Percentiles rank a stretch among this genome's conserved stretches.
Evolutionary conservation across 1,140 invertebrate species (phyloP).

Genomic region (Globodera rostochiensis): DNA sequence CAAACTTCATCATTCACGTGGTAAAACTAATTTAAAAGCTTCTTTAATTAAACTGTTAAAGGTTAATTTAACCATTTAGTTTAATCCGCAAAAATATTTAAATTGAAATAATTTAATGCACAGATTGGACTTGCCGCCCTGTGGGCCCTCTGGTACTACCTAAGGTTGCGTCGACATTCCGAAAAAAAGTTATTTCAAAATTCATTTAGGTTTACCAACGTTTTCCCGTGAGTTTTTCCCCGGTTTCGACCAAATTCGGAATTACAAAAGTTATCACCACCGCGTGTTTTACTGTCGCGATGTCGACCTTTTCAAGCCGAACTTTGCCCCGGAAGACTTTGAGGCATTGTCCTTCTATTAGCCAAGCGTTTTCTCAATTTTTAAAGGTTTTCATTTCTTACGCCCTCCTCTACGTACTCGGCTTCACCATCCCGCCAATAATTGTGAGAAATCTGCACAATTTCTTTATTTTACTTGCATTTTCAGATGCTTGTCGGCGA

Average conservation of each 20-base stretch:
- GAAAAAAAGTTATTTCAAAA: constrained; percentile 15
- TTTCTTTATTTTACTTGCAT: constrained; percentile 12
- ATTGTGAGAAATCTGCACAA: constrained; percentile 47
- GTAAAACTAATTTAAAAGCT: constrained; percentile 24
- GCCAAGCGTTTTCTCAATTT: background rate
- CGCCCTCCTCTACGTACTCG: constrained; percentile 59
- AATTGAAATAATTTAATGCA: background rate
- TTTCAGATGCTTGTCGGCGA: constrained; percentile 65
- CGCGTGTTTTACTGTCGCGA: constrained; percentile 65
- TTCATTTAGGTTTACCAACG: constrained; percentile 62
- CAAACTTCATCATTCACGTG: constrained; percentile 62
- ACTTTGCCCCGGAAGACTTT: constrained; percentile 64
- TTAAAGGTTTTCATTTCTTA: constrained; percentile 59
- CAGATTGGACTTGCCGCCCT: constrained; percentile 58
- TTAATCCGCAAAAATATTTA: too few species aligned
- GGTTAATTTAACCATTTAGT: too few species aligned
- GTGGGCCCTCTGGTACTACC: constrained; percentile 65
- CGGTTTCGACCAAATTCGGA: background rate
- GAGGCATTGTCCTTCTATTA: constrained; percentile 35
- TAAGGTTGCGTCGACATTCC: constrained; percentile 50
- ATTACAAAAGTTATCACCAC: constrained; percentile 49
- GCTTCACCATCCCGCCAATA: constrained; percentile 58
- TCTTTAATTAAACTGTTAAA: too few species aligned
- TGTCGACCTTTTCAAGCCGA: constrained; percentile 63
- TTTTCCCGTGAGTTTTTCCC: constrained; percentile 54